phyloP scores from a whole-genome alignment of 1,140 invertebrate genomes.

The Brachionus asplanchnoidis region DNA sequence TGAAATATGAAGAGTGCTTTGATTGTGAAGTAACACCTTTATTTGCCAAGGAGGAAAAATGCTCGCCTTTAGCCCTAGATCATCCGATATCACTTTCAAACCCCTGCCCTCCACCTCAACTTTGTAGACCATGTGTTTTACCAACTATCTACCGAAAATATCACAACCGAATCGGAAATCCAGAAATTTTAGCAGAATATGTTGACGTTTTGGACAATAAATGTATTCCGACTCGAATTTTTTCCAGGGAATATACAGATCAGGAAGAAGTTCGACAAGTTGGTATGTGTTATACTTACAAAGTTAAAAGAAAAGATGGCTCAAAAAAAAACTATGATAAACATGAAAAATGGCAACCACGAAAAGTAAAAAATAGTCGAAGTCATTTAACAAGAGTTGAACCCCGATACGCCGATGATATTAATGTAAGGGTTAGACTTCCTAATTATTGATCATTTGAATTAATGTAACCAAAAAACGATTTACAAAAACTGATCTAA shows the following conservation, averaged over 20 bases:
- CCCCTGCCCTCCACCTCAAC: neutral
- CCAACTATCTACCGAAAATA: conserved; percentile 2
- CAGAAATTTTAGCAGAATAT: conserved; percentile 6
- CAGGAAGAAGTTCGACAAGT: neutral
- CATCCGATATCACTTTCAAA: neutral
- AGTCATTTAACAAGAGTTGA: neutral
- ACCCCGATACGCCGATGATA: neutral
- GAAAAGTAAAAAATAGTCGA: neutral
- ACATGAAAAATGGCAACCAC: neutral
- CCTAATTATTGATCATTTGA: neutral
- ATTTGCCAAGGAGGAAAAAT: neutral
- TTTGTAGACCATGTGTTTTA: neutral
- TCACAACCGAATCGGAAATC: neutral
- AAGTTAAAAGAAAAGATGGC: neutral
- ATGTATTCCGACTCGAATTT: neutral
- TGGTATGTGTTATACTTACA: conserved; percentile 4
- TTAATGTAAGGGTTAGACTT: neutral
- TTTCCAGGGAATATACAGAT: neutral
- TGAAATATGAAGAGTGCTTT: neutral
- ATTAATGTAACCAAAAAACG: too few species aligned
- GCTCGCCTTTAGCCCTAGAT: neutral
- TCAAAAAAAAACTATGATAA: neutral
- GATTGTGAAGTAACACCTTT: neutral
- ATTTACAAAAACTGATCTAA: too few species aligned
- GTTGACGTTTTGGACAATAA: neutral